Percentiles rank a stretch among this genome's conserved stretches.
Evolutionary conservation across 1,140 invertebrate genomes (phyloP).

Genomic region (Eurytemora carolleeae): DNA sequence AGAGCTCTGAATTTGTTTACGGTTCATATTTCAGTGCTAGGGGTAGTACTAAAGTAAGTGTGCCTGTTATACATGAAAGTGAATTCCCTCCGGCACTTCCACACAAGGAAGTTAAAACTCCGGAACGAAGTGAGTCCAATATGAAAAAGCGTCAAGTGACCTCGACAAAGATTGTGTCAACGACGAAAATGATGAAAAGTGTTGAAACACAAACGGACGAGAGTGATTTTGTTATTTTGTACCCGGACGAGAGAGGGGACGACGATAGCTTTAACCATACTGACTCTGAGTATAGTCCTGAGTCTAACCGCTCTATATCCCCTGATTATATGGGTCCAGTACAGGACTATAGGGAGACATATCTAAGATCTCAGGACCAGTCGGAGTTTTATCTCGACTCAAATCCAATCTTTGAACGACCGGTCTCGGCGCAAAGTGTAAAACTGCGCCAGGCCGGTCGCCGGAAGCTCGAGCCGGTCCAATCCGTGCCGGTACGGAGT

Average conservation of each 20-base stretch:
- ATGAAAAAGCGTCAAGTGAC: not conserved
- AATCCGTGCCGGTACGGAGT: not conserved
- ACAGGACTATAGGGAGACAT: too few relatives aligned
- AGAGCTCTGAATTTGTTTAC: not conserved
- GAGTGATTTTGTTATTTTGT: constrained; percentile 7
- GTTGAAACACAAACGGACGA: constrained; percentile 14
- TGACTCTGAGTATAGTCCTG: not conserved
- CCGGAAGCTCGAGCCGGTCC: not conserved
- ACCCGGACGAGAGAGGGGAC: not conserved
- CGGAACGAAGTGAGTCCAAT: not conserved
- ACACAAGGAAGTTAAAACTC: not conserved
- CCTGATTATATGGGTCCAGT: too few relatives aligned
- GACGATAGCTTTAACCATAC: not conserved
- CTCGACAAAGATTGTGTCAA: not conserved
- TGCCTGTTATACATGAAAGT: not conserved
- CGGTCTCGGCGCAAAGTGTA: not conserved
- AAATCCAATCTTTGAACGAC: too few relatives aligned
- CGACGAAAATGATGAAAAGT: constrained; percentile 6
- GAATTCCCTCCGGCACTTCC: not conserved
- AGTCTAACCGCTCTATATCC: not conserved
- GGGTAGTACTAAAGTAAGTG: not conserved
- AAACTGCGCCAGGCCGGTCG: not conserved
- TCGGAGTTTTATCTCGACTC: too few relatives aligned
- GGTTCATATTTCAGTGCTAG: not conserved
- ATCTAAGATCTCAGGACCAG: too few relatives aligned